A percentile compares a stretch with the other conserved stretches of the same genome.
Evolutionary conservation across 2,888 invertebrate species (phyloP).

Genomic region (Anthrax anthrax): DNA sequence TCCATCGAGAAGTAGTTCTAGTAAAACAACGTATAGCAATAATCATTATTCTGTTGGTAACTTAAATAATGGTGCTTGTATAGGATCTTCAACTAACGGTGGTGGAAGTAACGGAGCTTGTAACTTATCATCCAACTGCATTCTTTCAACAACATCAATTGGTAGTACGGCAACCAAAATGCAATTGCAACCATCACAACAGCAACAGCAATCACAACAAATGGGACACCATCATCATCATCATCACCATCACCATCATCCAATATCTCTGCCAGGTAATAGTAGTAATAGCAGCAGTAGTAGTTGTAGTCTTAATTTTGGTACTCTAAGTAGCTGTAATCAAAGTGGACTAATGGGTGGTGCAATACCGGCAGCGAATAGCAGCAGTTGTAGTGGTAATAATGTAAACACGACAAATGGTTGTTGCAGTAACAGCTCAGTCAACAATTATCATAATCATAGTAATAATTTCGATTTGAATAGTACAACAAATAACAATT

Average conservation of each 20-base stretch:
- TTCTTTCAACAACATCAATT: not conserved
- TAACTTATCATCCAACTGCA: not conserved
- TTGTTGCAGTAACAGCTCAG: constrained; percentile 4
- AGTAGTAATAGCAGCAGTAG: constrained; percentile 5
- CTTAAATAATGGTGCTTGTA: constrained; percentile 9
- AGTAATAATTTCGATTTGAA: constrained; percentile 4
- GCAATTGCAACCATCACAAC: constrained; percentile 10
- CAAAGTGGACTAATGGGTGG: constrained; percentile 4
- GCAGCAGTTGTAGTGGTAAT: not conserved
- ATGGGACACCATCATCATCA: constrained; percentile 11
- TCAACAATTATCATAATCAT: not conserved
- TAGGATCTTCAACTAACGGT: not conserved
- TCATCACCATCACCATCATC: constrained; percentile 12
- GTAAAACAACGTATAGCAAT: constrained; percentile 11
- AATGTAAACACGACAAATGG: constrained; percentile 5
- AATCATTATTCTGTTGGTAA: constrained; percentile 5
- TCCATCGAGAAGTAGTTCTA: constrained; percentile 14
- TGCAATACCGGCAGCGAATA: not conserved
- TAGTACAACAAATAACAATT: not conserved
- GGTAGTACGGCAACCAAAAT: constrained; percentile 1
- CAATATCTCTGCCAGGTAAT: constrained; percentile 4
- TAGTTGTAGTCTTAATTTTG: constrained; percentile 5
- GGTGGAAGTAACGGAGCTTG: not conserved
- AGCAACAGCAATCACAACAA: constrained; percentile 6
- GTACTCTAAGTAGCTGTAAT: constrained; percentile 6